Evolutionary conservation across 2,888 invertebrate species (phyloP), one percentile per base, ranked within the genome.

Genomic region (Agrotis exclamationis): DNA sequence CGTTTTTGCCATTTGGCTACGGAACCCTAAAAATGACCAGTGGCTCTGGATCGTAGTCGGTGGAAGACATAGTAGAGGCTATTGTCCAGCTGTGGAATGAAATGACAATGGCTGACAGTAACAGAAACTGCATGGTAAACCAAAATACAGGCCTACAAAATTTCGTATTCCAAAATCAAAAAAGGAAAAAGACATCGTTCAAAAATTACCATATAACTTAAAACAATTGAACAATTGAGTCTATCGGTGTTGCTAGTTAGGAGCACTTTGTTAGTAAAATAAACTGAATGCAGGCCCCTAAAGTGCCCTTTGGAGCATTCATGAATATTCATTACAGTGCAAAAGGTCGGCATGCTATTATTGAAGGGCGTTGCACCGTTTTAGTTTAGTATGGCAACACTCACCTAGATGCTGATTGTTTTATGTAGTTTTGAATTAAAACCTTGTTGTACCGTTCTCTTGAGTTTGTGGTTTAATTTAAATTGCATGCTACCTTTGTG

Each of bases 321-420:
- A 85, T 85, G 78, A 79, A 85, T 85, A 85, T 85, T 85, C 86
- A 85, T 85, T 48, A 67, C 67, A 77, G 63, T 65, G 69, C 48
- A 58, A 85, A 85, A 81, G 85, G 86, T 83, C 70, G 66, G 66
- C 39, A 70, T 62, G 62, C 70, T 63, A 72, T 70, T 76, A 83
- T 63, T 54, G 63, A 62, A 80, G 86, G 84, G 74, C 81, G 73
- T 79, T 85, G 77, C 74, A 72, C 86, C 70, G 70, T 70, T 78
- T 79, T 70, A 67, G 54, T 79, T 70, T 66, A 58, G 45, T 63
- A 59, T 51, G 70, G 75, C 64, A 60, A 62, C 69, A 71, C 62
- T 77, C 20, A 53, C 48, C 62, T 76, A 76, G 76, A 58, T 76
- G 69, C 45, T 57, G 50, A 50, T 68, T 69, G 57, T 45, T 66